phyloP scores from a whole-genome alignment of 2,797 vertebrate genomes.

The Buphagus erythrorhynchus region DNA sequence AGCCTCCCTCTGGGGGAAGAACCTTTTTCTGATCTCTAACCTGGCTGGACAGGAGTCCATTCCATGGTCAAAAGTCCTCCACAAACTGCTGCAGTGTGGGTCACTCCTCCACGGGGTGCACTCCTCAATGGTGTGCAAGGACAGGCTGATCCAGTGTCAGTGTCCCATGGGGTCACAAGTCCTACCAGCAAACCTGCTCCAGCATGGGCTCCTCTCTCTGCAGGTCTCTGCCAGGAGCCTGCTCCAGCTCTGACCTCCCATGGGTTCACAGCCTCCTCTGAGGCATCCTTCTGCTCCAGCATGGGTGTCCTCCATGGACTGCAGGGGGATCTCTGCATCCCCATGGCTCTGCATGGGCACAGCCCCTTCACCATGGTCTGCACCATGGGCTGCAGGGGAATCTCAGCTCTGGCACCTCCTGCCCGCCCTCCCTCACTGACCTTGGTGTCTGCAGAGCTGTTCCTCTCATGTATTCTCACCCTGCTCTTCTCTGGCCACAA shows the following conservation, averaged over 20 bases:
- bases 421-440: neutral
- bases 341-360: accelerated
- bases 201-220: no score
- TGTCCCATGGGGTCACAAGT: neutral
- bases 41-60: neutral
- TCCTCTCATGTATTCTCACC: accelerated
- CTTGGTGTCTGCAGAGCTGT: neutral
- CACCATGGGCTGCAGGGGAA: accelerated
- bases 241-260: accelerated
- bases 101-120: neutral
- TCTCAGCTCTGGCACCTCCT: neutral
- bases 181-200: neutral
- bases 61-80: no score
- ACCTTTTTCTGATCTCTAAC: no score
- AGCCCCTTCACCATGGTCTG: no score
- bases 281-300: neutral
- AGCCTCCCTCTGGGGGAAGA: accelerated
- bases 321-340: neutral
- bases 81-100: neutral
- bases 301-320: accelerated
- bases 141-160: neutral
- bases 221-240: neutral
- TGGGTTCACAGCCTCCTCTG: neutral
- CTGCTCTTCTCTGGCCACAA: neutral
- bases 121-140: neutral